A percentile compares a stretch with the other conserved stretches of the same genome.
phyloP scores from a whole-genome alignment of 2,113 vertebrate genomes.

The Balaenoptera acutorostrata region DNA sequence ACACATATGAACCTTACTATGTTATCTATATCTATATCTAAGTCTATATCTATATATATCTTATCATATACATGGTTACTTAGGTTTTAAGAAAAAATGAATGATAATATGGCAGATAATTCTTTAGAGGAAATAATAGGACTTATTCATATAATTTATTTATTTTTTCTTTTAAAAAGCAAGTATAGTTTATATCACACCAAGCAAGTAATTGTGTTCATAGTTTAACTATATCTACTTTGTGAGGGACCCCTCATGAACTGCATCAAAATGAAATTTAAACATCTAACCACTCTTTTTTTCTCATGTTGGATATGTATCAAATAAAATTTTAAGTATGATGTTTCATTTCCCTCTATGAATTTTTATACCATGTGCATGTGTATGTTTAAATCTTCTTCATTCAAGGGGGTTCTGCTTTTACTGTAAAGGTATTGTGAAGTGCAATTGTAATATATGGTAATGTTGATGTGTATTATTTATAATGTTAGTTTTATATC shows the following conservation, averaged over 20 bases:
- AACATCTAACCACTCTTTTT: not conserved
- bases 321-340: not conserved
- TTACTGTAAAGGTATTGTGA: not conserved
- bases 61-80: not conserved
- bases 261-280: not conserved
- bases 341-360: not conserved
- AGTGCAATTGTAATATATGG: not conserved
- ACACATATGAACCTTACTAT: not conserved
- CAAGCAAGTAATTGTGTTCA: not conserved
- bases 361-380: not conserved
- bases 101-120: not conserved
- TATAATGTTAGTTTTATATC: not conserved
- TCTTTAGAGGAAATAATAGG: not conserved
- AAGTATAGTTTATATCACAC: not conserved
- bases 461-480: not conserved
- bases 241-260: not conserved
- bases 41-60: too few species aligned
- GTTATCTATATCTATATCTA: not conserved
- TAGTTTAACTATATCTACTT: not conserved
- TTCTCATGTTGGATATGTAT: not conserved
- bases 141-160: not conserved
- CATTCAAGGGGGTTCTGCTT: not conserved
- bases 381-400: not conserved
- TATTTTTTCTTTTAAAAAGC: not conserved
- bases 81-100: not conserved